These are phyloP conservation scores for Anguilla megastoma DNA, from an alignment of 2,797 vertebrate genomes.

Conservation along the genomic window DNA sequence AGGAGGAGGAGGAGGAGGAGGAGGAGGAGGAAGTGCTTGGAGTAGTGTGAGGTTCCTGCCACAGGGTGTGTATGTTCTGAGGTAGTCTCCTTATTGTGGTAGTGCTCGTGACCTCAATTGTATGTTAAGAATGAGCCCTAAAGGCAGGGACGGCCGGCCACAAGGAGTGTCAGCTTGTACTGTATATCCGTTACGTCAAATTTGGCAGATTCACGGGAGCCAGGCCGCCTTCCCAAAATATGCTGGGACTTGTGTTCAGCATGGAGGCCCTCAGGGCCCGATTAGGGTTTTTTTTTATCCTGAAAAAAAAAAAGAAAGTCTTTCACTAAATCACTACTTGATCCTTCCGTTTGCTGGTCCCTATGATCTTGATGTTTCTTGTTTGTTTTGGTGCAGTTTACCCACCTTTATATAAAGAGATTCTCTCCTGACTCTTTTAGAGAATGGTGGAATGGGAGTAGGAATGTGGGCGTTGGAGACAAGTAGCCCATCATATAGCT, in stretches of 20 bases:
- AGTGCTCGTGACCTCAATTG: slow-evolving; percentile 19
- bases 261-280: slow-evolving; percentile 37
- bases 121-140: slow-evolving; percentile 24
- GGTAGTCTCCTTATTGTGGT: background rate
- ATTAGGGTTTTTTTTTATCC: background rate
- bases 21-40: background rate
- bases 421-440: background rate
- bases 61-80: slow-evolving; percentile 22
- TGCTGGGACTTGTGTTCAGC: slow-evolving; percentile 24
- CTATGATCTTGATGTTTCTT: background rate
- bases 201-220: slow-evolving; percentile 39
- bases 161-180: slow-evolving; percentile 24
- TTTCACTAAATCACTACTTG: background rate
- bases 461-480: background rate
- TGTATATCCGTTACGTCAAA: slow-evolving; percentile 32
- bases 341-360: background rate
- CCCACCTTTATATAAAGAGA: background rate
- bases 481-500: background rate
- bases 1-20: background rate
- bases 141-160: slow-evolving; percentile 23
- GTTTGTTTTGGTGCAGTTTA: background rate
- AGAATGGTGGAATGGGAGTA: background rate
- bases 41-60: background rate
- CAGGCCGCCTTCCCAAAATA: slow-evolving; percentile 17
- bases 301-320: slow-evolving; percentile 22